Conservation (phyloP, 2,888 invertebrate genomes). For the Auanema freiburgensis region DNA sequence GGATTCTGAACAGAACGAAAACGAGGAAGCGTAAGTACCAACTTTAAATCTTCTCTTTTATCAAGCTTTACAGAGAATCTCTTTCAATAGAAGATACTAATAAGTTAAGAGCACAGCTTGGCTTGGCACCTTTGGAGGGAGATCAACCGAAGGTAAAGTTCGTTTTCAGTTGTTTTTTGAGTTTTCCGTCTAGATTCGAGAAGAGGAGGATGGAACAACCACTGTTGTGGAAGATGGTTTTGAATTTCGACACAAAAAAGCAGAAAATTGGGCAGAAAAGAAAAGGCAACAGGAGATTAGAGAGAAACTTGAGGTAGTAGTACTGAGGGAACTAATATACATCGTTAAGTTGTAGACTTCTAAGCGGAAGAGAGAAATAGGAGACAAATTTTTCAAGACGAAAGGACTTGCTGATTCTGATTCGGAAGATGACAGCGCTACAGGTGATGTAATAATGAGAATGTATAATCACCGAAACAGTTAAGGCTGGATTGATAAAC, state of each 20-base stretch:
- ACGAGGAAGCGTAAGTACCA: too few relatives aligned
- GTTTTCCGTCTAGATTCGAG: constrained; percentile 24
- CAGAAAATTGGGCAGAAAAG: constrained; percentile 71
- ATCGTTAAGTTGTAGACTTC: constrained; percentile 68
- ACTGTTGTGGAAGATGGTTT: constrained; percentile 68
- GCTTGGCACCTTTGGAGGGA: constrained; percentile 83
- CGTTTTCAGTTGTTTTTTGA: not conserved
- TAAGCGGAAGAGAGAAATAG: constrained; percentile 79
- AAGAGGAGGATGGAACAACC: constrained; percentile 60
- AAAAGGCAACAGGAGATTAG: constrained; percentile 80
- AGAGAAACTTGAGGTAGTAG: constrained; percentile 73
- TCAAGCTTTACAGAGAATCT: too few relatives aligned
- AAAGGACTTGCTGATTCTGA: constrained; percentile 55
- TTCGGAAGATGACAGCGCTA: constrained; percentile 39
- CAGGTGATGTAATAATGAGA: too few relatives aligned
- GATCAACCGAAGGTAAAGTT: constrained; percentile 35
- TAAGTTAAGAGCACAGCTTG: constrained; percentile 86
- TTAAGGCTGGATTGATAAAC: constrained; percentile 80
- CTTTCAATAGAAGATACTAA: too few relatives aligned
- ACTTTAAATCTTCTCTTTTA: too few relatives aligned
- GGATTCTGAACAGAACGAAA: too few relatives aligned
- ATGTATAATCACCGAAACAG: not conserved
- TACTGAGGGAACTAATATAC: too few relatives aligned
- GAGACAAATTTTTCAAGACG: constrained; percentile 67
- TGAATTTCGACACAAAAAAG: constrained; percentile 68